Conservation (phyloP, 2,797 vertebrate species). For the Protonibea diacanthus region DNA sequence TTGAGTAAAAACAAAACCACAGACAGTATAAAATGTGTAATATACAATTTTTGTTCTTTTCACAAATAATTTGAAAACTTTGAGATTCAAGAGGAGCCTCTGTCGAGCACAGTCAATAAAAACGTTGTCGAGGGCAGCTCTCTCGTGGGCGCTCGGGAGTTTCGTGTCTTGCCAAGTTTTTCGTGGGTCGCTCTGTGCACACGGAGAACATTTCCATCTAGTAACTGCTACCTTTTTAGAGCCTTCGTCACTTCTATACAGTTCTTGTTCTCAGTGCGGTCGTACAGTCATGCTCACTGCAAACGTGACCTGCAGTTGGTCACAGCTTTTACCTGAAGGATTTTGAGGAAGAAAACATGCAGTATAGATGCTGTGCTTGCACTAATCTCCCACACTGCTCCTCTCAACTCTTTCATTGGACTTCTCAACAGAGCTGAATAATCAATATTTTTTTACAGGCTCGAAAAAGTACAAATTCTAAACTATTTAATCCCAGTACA, state of each 20-base stretch:
- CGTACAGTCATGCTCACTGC: slow-evolving; percentile 18
- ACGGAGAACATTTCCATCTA: not conserved
- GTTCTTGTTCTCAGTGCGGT: slow-evolving; percentile 2
- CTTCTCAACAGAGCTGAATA: not conserved
- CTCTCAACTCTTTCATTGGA: not conserved
- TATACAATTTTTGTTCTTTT: not conserved
- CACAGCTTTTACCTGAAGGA: slow-evolving; percentile 2
- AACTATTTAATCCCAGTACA: not conserved
- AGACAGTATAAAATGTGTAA: not conserved
- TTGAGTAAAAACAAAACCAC: not conserved
- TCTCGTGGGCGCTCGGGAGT: not conserved
- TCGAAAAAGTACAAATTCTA: not conserved
- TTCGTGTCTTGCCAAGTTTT: not conserved
- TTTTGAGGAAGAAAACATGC: slow-evolving; percentile 1
- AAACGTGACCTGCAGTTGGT: slow-evolving; percentile 26
- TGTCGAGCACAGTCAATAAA: too few species aligned
- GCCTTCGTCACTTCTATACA: not conserved
- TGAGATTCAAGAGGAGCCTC: not conserved
- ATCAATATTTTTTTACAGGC: not conserved
- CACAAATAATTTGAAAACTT: not conserved
- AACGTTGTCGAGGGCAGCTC: not conserved
- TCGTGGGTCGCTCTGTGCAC: not conserved
- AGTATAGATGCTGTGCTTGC: not conserved
- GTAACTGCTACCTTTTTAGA: not conserved
- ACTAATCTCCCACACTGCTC: not conserved